A percentile compares a stretch with the other conserved stretches of the same genome.
These are phyloP conservation scores for Drosophila pallidifrons DNA, from an alignment of 1,140 invertebrate genomes.

Conservation along the genomic window DNA sequence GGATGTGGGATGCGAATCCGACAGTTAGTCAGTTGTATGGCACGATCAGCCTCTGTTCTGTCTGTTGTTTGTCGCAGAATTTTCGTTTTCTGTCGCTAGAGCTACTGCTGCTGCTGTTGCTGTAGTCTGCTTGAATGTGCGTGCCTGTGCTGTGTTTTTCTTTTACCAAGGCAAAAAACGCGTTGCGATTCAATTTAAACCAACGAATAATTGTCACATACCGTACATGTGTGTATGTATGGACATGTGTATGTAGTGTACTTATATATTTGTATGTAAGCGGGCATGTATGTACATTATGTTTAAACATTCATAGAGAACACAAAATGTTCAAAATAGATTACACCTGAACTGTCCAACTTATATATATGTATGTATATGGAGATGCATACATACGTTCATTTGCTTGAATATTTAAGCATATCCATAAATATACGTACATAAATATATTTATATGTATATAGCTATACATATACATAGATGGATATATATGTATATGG, in stretches of 20 bases:
- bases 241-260: conserved; percentile 28
- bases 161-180: conserved; percentile 19
- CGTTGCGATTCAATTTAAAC: conserved; percentile 29
- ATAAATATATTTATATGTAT: conserved; percentile 1
- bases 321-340: conserved; percentile 20
- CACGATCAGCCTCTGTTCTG: conserved; percentile 49
- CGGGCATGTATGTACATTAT: conserved; percentile 3
- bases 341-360: conserved; percentile 18
- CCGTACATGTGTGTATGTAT: conserved; percentile 11
- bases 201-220: conserved; percentile 53
- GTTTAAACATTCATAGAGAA: conserved; percentile 15
- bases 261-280: too few relatives aligned
- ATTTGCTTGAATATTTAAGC: conserved; percentile 7
- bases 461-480: background rate
- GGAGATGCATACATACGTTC: conserved; percentile 1
- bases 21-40: conserved; percentile 38
- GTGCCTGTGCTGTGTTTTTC: conserved; percentile 13
- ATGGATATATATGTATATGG: background rate
- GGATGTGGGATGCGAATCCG: conserved; percentile 32
- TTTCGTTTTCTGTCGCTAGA: background rate
- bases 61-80: conserved; percentile 45
- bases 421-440: conserved; percentile 16
- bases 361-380: conserved; percentile 3
- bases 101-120: conserved; percentile 10
- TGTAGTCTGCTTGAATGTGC: background rate